Evolutionary conservation across 2,113 vertebrate genomes (phyloP).

Genomic region (Amazona guildingii): DNA sequence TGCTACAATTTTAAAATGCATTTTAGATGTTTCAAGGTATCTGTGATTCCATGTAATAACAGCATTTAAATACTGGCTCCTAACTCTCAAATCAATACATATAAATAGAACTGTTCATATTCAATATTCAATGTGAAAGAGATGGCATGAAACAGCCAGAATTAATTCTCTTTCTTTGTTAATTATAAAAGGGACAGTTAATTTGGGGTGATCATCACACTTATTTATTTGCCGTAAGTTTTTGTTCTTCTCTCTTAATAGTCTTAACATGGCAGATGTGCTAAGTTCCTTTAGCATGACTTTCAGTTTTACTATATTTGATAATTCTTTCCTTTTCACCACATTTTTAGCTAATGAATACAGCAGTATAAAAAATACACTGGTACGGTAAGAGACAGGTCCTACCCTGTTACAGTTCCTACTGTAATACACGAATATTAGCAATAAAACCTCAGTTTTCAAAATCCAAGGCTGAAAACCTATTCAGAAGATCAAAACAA

Average conservation of each 20-base stretch:
- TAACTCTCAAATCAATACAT: neutral
- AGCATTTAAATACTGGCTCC: neutral
- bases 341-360: neutral
- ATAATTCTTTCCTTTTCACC: neutral
- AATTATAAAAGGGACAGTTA: neutral
- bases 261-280: neutral
- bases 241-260: neutral
- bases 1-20: neutral
- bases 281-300: neutral
- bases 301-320: neutral
- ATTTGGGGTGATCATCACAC: neutral
- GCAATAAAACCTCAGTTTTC: neutral
- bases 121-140: neutral
- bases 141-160: neutral
- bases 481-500: neutral
- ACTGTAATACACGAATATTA: neutral
- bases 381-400: neutral
- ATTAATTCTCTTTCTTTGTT: slow-evolving; percentile 9
- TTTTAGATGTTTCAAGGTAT: neutral
- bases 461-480: neutral
- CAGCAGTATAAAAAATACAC: neutral
- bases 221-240: neutral
- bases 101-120: neutral
- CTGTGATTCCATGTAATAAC: neutral
- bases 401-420: neutral